These are phyloP conservation scores for Rhynchomys soricoides DNA, from an alignment of 2,113 vertebrate genomes.

Conservation along the genomic window DNA sequence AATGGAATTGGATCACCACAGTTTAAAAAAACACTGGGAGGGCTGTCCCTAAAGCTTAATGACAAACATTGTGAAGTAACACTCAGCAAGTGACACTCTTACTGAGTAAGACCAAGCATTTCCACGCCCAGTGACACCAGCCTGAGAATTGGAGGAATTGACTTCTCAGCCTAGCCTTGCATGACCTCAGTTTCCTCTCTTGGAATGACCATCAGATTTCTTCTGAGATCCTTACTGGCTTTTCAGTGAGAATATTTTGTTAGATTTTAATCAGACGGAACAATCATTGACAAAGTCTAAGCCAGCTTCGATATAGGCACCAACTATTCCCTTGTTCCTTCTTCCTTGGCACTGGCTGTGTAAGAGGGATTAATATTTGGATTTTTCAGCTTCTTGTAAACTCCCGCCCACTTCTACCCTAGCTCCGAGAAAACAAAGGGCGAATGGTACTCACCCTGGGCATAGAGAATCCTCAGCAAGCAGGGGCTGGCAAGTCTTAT, in stretches of 20 bases:
- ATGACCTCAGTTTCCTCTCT: not conserved
- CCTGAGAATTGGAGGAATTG: not conserved
- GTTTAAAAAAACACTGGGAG: not conserved
- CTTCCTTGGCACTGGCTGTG: not conserved
- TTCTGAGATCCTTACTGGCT: constrained; percentile 3
- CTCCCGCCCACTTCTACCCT: not conserved
- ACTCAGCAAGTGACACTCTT: not conserved
- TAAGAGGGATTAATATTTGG: constrained; percentile 6
- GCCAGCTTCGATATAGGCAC: not conserved
- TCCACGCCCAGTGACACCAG: not conserved
- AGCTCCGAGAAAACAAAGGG: constrained; percentile 30
- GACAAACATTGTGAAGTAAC: constrained; percentile 25
- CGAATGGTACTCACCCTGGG: not conserved
- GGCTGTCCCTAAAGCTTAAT: not conserved
- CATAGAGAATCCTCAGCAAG: not conserved
- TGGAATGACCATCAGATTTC: not conserved
- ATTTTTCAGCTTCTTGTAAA: constrained; percentile 47
- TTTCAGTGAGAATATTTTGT: constrained; percentile 8
- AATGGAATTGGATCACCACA: not conserved
- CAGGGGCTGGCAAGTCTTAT: constrained; percentile 17
- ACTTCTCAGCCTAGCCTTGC: not conserved
- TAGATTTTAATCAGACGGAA: constrained; percentile 57
- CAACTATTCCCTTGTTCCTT: constrained; percentile 9
- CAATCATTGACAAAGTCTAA: constrained; percentile 11
- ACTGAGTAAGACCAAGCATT: not conserved